Evolutionary conservation across 2,888 invertebrate genomes (phyloP).

Genomic region (Apeira syringaria): DNA sequence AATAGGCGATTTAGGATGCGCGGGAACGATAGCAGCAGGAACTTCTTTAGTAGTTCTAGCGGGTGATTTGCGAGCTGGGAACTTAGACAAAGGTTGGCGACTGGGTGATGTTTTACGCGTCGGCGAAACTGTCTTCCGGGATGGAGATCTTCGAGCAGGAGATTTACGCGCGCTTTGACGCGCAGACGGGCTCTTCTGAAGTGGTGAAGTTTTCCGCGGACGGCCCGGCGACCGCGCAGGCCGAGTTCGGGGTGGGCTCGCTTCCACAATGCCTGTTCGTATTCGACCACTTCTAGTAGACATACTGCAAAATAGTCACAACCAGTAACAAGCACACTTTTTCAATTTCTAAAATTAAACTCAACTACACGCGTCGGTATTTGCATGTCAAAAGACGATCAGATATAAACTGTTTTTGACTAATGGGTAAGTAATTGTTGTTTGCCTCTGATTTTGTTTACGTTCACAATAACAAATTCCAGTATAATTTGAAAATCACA

Average conservation of each 20-base stretch:
- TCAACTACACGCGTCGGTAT: constrained; percentile 61
- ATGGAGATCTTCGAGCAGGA: constrained; percentile 75
- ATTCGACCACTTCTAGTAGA: constrained; percentile 72
- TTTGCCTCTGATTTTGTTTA: constrained; percentile 23
- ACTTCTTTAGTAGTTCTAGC: constrained; percentile 50
- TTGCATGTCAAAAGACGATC: too few species aligned
- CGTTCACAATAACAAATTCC: constrained; percentile 18
- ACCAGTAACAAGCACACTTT: constrained; percentile 26
- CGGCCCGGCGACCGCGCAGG: constrained; percentile 75
- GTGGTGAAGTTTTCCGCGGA: constrained; percentile 63
- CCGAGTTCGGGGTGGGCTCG: constrained; percentile 63
- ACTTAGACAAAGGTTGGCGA: constrained; percentile 65
- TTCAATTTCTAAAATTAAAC: constrained; percentile 58
- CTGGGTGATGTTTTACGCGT: constrained; percentile 75
- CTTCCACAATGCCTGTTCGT: constrained; percentile 55
- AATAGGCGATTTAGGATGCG: constrained; percentile 55
- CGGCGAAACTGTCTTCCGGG: constrained; percentile 70
- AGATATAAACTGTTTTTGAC: too few species aligned
- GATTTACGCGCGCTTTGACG: constrained; percentile 71
- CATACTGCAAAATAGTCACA: constrained; percentile 47
- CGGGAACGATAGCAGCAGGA: constrained; percentile 33
- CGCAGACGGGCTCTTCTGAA: constrained; percentile 58
- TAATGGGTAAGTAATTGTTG: too few species aligned
- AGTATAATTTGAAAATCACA: constrained; percentile 23
- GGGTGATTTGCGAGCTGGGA: constrained; percentile 72